Percentiles rank a stretch among this genome's conserved stretches.
phyloP scores from a whole-genome alignment of 2,113 vertebrate species.

The Erythrolamprus reginae region DNA sequence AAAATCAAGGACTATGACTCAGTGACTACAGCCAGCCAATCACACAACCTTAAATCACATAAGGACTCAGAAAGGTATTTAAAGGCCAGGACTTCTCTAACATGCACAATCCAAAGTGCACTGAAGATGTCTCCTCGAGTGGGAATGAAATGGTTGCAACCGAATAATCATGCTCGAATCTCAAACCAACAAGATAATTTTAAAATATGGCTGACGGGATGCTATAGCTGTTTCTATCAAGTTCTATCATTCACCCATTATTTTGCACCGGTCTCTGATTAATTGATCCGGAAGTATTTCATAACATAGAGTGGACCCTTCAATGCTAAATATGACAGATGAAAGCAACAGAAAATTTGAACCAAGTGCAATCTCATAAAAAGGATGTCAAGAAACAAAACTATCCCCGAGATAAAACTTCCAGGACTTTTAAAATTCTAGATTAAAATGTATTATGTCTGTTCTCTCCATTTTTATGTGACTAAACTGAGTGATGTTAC shows the following conservation, averaged over 20 bases:
- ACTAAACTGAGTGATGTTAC: not conserved
- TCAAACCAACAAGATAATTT: too few species aligned
- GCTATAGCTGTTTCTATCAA: not conserved
- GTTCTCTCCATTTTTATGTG: not conserved
- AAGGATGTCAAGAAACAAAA: not conserved
- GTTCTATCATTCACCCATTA: not conserved
- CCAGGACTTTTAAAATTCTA: not conserved
- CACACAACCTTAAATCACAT: too few species aligned
- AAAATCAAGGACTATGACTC: too few species aligned
- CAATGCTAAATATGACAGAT: not conserved
- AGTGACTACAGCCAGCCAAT: too few species aligned
- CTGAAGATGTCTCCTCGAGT: too few species aligned
- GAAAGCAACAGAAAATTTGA: not conserved
- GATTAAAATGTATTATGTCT: not conserved
- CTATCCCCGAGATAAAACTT: not conserved
- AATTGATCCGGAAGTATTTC: not conserved
- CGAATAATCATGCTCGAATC: too few species aligned
- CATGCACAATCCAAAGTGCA: too few species aligned
- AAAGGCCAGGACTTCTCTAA: too few species aligned
- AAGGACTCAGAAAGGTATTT: too few species aligned
- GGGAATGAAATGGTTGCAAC: too few species aligned
- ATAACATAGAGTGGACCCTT: not conserved
- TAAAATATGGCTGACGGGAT: not conserved
- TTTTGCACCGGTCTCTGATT: not conserved
- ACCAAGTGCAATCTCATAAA: not conserved